These are phyloP conservation scores for Drosophila mettleri DNA, from an alignment of 2,888 invertebrate genomes.

Conservation along the genomic window DNA sequence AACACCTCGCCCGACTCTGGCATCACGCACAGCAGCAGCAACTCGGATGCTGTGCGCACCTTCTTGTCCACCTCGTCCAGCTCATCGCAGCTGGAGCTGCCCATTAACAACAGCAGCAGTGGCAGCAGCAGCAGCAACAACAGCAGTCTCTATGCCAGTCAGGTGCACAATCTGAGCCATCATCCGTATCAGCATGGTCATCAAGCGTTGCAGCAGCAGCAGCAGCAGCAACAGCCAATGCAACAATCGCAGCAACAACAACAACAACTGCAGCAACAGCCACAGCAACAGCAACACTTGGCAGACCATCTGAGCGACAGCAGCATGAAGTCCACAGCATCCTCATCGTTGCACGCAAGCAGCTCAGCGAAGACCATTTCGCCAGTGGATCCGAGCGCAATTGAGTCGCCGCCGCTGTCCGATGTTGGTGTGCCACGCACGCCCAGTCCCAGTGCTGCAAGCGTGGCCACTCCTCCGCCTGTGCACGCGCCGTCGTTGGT, in stretches of 20 bases:
- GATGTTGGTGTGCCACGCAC: constrained; percentile 84
- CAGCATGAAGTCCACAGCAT: constrained; percentile 80
- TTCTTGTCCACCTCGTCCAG: constrained; percentile 86
- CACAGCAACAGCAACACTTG: constrained; percentile 53
- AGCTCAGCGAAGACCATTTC: constrained; percentile 80
- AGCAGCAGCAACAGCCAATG: constrained; percentile 27
- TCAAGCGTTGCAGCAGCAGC: constrained; percentile 47
- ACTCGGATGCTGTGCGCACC: constrained; percentile 83
- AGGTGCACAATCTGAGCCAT: constrained; percentile 67
- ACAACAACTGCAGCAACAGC: constrained; percentile 49
- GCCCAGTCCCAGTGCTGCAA: constrained; percentile 83
- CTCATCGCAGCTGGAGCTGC: constrained; percentile 84
- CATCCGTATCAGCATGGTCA: constrained; percentile 79
- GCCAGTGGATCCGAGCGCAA: constrained; percentile 82
- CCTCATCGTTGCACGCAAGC: constrained; percentile 64
- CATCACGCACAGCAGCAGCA: constrained; percentile 89
- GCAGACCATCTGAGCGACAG: constrained; percentile 82
- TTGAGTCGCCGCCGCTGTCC: constrained; percentile 86
- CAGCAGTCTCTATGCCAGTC: constrained; percentile 65
- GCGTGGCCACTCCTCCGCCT: constrained; percentile 82
- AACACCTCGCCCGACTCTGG: constrained; percentile 95
- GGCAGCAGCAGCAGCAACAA: constrained; percentile 61
- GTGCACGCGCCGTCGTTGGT: constrained; percentile 63
- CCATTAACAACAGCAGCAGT: constrained; percentile 78
- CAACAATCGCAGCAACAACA: constrained; percentile 22